These are phyloP conservation scores for Harpagifer antarcticus DNA, from an alignment of 2,797 vertebrate species.

Conservation along the genomic window DNA sequence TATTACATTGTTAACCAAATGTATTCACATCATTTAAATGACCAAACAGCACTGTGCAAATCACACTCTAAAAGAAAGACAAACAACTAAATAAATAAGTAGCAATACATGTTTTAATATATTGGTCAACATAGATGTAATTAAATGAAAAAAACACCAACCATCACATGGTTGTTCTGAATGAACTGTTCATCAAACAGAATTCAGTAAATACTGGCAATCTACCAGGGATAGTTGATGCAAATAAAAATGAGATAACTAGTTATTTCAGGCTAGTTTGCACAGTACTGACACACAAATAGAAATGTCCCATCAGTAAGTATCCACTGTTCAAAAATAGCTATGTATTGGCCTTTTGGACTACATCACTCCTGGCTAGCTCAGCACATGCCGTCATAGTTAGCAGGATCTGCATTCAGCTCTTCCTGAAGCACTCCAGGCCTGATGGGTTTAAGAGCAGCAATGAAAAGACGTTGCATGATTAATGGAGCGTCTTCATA, in stretches of 20 bases:
- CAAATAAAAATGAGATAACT: no score
- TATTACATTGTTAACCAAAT: neutral
- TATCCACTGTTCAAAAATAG: neutral
- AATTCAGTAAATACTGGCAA: neutral
- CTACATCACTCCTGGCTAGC: neutral
- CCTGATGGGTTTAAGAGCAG: conserved; percentile 21
- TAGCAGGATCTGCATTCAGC: conserved; percentile 28
- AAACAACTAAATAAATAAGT: neutral
- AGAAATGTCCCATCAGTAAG: neutral
- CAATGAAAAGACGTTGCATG: conserved; percentile 2
- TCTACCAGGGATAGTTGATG: neutral
- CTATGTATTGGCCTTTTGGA: neutral
- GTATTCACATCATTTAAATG: neutral
- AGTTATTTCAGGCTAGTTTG: no score
- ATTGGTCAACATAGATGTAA: neutral
- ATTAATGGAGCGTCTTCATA: conserved; percentile 31
- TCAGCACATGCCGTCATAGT: conserved; percentile 19
- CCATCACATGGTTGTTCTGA: neutral
- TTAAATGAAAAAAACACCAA: neutral
- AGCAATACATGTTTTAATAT: neutral
- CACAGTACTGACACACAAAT: no score
- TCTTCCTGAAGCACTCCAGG: conserved; percentile 5
- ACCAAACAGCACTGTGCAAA: neutral
- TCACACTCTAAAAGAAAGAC: neutral
- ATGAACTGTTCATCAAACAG: neutral